phyloP scores from a whole-genome alignment of 2,797 vertebrate species.

The Hylomyscus alleni region DNA sequence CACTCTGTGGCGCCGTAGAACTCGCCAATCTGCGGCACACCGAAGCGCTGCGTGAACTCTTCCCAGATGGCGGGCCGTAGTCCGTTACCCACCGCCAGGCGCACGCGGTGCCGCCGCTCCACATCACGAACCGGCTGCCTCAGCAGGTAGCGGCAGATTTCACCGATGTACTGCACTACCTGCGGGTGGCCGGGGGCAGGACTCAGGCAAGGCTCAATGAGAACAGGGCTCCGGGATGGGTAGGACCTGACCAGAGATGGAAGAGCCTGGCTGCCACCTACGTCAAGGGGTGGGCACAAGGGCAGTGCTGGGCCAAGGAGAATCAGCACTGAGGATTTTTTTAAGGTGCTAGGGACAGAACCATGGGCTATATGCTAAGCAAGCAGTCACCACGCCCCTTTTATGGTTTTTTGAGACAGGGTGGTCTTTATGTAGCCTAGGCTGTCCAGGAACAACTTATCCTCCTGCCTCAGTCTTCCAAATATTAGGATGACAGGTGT shows the following conservation, averaged over 20 bases:
- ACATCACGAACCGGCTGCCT: slow-evolving; percentile 89
- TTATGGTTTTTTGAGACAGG: not conserved
- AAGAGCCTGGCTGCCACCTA: too few relatives aligned
- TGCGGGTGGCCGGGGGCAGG: slow-evolving; percentile 66
- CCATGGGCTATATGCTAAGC: not conserved
- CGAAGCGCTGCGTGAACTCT: slow-evolving; percentile 93
- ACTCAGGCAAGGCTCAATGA: not conserved
- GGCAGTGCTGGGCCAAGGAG: not conserved
- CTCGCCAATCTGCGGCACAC: slow-evolving; percentile 92
- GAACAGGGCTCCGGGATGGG: not conserved
- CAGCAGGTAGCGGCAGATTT: slow-evolving; percentile 95
- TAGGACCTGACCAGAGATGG: not conserved
- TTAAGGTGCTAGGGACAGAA: not conserved
- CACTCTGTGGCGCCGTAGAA: slow-evolving; percentile 97
- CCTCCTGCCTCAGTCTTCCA: not conserved
- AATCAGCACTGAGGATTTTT: not conserved
- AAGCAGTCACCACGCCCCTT: not conserved
- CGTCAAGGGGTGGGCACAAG: too few relatives aligned
- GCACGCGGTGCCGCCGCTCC: slow-evolving; percentile 90
- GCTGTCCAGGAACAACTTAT: not conserved
- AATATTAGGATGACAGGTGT: too few relatives aligned
- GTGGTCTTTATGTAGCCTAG: not conserved
- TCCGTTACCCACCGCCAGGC: slow-evolving; percentile 94
- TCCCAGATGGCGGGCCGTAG: slow-evolving; percentile 93
- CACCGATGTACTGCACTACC: slow-evolving; percentile 96